Evolutionary conservation across 2,797 vertebrate species (phyloP), one percentile per base, ranked within the genome.

Genomic region (Nyctalus aviator): DNA sequence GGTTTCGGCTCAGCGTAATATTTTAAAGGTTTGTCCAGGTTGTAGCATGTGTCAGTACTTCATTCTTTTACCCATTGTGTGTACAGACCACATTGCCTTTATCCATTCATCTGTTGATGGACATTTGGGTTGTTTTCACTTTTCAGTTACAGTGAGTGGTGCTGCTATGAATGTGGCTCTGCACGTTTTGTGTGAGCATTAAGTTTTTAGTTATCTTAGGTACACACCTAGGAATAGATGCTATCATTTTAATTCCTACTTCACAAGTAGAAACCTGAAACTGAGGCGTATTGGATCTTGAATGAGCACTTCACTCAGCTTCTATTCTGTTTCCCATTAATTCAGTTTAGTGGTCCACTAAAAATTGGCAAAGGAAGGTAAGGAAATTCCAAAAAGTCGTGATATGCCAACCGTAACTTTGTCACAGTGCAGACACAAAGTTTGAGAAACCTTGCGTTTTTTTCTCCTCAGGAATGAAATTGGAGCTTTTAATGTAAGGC

Each of bases 381-480:
- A 94, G 37, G 81, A 75, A 37, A 69, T 81, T 11, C n/a, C 64
- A 76, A 13, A 82, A 82, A n/a, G 44, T 75, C 48, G 6, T 17
- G 35, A 32, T 37, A 37, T 11, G 75, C 62, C 62, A 50, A 0
- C 68, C 71, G 23, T 68, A 75, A 59, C 77, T 84, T 81, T 25
- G 46, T 86, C 68, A n/a, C 13, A 91, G 35, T 57, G 78, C 85
- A 77, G 77, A 93, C 78, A 20, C 37, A 27, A 41, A 83, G 23
- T 79, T 79, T 57, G 41, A 59, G 78, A 44, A 69, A n/a, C 83
- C 66, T 75, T 71, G 46, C 5, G 2, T 37, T 71, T 68, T 64
- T 94, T 91, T 84, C 35, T 48, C 44, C 72, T 85, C 2, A 37
- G 48, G 62, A 94, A 57, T 90, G 92, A 88, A 88, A 95, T 87